Conservation (phyloP, 1,140 invertebrate species). For the Vanessa tameamea region DNA sequence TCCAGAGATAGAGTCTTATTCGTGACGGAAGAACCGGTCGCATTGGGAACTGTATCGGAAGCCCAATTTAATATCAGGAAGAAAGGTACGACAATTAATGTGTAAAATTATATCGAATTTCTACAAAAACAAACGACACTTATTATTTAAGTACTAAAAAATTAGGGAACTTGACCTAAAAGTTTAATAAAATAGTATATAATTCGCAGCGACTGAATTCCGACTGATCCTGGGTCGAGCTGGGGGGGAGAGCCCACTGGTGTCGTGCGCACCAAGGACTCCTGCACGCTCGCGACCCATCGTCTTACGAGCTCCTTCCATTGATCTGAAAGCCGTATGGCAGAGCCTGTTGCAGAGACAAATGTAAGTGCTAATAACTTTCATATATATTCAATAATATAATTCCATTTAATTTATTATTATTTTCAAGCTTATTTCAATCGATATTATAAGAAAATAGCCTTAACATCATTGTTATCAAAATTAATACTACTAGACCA, state of each 20-base stretch:
- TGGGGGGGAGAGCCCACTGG: slow-evolving; percentile 84
- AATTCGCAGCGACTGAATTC: slow-evolving; percentile 85
- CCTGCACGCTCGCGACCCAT: slow-evolving; percentile 84
- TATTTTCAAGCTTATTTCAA: background rate
- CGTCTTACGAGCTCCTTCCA: slow-evolving; percentile 87
- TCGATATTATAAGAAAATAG: too few species aligned
- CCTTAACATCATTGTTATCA: too few species aligned
- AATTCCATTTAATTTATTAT: background rate
- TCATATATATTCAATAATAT: background rate
- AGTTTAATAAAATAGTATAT: background rate
- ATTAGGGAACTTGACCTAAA: too few species aligned
- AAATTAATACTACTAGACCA: too few species aligned
- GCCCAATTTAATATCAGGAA: slow-evolving; percentile 92
- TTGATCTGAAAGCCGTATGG: slow-evolving; percentile 93
- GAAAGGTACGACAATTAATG: slow-evolving; percentile 81
- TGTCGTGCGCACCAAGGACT: slow-evolving; percentile 84
- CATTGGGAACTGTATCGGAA: slow-evolving; percentile 88
- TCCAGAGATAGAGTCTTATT: slow-evolving; percentile 91
- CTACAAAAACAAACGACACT: background rate
- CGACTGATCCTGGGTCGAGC: slow-evolving; percentile 83
- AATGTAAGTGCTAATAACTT: slow-evolving; percentile 84
- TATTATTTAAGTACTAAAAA: background rate
- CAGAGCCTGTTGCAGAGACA: slow-evolving; percentile 92
- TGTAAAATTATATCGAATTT: background rate
- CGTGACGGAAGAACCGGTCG: slow-evolving; percentile 91